Percentiles rank a stretch among this genome's conserved stretches.
Evolutionary conservation across 1,140 invertebrate species (phyloP).

Genomic region (Callitettix versicolor): DNA sequence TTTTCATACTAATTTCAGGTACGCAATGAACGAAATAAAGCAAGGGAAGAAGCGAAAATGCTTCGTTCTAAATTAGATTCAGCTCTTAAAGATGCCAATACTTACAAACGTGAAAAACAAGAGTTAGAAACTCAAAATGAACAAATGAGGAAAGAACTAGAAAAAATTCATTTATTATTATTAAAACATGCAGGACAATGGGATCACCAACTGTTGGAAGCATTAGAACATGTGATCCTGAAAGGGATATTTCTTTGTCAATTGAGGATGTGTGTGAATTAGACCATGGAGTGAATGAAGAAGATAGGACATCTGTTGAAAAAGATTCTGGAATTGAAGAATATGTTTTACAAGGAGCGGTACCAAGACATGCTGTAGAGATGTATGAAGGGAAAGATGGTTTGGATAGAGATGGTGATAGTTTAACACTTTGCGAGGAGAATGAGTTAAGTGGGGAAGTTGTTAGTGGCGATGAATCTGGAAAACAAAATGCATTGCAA

Average conservation of each 20-base stretch:
- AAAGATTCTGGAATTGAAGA: slow-evolving; percentile 41
- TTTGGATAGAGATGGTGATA: slow-evolving; percentile 9
- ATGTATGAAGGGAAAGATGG: slow-evolving; percentile 28
- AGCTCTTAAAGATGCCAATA: slow-evolving; percentile 62
- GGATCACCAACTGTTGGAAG: slow-evolving; percentile 35
- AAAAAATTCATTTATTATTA: slow-evolving; percentile 54
- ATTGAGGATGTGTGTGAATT: slow-evolving; percentile 10
- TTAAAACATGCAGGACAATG: slow-evolving; percentile 47
- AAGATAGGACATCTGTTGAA: slow-evolving; percentile 16
- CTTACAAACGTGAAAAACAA: slow-evolving; percentile 65
- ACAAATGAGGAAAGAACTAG: slow-evolving; percentile 70
- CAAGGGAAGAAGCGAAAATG: slow-evolving; percentile 74
- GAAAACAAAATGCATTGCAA: slow-evolving; percentile 21
- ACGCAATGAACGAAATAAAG: slow-evolving; percentile 73
- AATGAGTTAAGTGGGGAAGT: slow-evolving; percentile 39
- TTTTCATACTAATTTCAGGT: slow-evolving; percentile 46
- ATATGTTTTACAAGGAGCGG: slow-evolving; percentile 49
- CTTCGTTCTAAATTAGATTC: slow-evolving; percentile 68
- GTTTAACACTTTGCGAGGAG: slow-evolving; percentile 27
- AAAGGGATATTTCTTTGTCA: slow-evolving; percentile 31
- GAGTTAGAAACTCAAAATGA: slow-evolving; percentile 70
- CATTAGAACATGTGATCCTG: slow-evolving; percentile 35
- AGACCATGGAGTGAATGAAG: slow-evolving; percentile 9
- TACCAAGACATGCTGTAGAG: slow-evolving; percentile 45
- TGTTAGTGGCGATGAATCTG: background rate